Evolutionary conservation across 2,888 invertebrate genomes (phyloP).

Genomic region (Chrysopilus asiliformis): DNA sequence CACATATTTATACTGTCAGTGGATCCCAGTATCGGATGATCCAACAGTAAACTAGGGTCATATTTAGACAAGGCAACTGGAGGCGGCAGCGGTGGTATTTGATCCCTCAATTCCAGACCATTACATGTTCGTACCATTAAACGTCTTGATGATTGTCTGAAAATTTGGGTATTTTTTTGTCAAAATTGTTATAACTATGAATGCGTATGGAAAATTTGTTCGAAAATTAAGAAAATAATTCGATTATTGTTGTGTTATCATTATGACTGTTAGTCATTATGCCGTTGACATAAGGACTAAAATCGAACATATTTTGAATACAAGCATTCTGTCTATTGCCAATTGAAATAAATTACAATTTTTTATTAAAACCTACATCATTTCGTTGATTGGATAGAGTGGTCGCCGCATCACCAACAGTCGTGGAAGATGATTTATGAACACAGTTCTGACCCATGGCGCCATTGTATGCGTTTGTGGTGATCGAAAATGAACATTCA

Average conservation of each 20-base stretch:
- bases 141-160: conserved; percentile 40
- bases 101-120: conserved; percentile 58
- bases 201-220: no score
- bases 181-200: neutral
- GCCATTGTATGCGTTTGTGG: conserved; percentile 98
- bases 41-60: conserved; percentile 19
- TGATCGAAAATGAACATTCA: conserved; percentile 96
- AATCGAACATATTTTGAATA: conserved; percentile 2
- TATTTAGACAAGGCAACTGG: conserved; percentile 40
- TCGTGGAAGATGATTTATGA: conserved; percentile 90
- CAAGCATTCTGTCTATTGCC: no score
- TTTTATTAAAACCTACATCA: conserved; percentile 28
- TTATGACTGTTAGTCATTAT: no score
- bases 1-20: conserved; percentile 18
- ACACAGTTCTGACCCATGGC: conserved; percentile 90
- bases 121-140: conserved; percentile 67
- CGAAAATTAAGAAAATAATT: no score
- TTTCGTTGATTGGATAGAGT: conserved; percentile 41
- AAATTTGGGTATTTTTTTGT: conserved; percentile 2
- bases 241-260: no score
- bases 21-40: conserved; percentile 17
- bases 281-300: no score
- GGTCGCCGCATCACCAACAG: conserved; percentile 85
- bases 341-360: neutral
- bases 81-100: conserved; percentile 42